Conservation (phyloP, 2,113 vertebrate species). For the Canis aureus region DNA sequence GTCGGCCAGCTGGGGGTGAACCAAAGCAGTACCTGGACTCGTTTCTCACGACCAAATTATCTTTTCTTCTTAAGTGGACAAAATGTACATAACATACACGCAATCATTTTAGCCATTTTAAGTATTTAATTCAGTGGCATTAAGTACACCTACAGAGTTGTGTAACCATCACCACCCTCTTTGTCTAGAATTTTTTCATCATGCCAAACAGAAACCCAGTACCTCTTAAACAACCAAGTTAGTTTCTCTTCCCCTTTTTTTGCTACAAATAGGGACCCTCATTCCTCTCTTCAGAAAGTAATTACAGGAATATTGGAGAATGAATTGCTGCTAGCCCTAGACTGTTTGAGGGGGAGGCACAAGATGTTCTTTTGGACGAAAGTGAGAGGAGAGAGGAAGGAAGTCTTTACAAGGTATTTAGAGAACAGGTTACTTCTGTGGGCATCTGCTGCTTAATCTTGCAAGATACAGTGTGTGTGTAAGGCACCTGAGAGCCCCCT, state of each 20-base stretch:
- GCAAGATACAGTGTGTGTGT: neutral
- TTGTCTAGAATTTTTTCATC: neutral
- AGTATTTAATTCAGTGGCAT: neutral
- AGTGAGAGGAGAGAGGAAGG: neutral
- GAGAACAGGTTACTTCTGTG: neutral
- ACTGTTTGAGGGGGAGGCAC: neutral
- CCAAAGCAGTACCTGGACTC: neutral
- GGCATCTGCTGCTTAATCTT: neutral
- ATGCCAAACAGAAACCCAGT: neutral
- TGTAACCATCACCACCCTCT: neutral
- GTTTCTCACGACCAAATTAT: neutral
- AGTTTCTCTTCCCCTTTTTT: neutral
- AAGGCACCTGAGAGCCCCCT: neutral
- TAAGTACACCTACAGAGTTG: neutral
- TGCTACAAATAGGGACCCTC: neutral
- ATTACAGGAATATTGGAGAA: neutral
- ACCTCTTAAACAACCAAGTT: neutral
- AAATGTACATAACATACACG: neutral
- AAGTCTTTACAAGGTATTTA: neutral
- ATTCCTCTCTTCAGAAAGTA: neutral
- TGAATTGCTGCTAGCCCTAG: neutral
- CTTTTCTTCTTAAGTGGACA: neutral
- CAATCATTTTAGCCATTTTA: neutral
- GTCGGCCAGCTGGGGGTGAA: neutral
- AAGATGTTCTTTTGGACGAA: neutral